These are phyloP conservation scores for Timema cristinae DNA, from an alignment of 2,888 invertebrate species.

Conservation along the genomic window DNA sequence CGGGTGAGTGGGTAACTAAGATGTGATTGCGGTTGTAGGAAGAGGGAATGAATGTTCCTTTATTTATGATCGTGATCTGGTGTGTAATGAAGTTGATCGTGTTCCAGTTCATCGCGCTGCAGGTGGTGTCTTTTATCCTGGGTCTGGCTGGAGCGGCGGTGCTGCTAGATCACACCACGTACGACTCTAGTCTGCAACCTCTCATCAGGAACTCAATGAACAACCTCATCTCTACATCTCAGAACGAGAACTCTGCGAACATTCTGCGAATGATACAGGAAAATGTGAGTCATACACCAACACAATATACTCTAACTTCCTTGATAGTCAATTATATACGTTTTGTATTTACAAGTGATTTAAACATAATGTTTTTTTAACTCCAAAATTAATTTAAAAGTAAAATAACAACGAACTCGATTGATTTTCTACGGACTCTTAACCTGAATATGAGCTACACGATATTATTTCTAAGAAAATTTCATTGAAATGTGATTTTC, in stretches of 20 bases:
- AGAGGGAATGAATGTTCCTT: too few species aligned
- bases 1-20: too few species aligned
- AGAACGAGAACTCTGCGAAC: conserved; percentile 61
- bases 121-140: conserved; percentile 65
- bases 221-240: conserved; percentile 65
- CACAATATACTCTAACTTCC: not conserved
- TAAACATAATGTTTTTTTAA: too few species aligned
- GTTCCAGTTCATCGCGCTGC: conserved; percentile 68
- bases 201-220: conserved; percentile 66
- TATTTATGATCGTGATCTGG: too few species aligned
- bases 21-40: too few species aligned
- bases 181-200: conserved; percentile 75
- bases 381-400: too few species aligned
- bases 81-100: conserved; percentile 29
- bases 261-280: conserved; percentile 79
- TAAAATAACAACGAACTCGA: too few species aligned
- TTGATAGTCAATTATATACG: not conserved
- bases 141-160: conserved; percentile 72
- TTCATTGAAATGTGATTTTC: too few species aligned
- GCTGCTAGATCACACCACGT: conserved; percentile 73
- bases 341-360: too few species aligned
- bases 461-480: too few species aligned
- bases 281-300: conserved; percentile 57
- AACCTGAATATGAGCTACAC: too few species aligned
- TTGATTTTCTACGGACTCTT: too few species aligned